A percentile compares a stretch with the other conserved stretches of the same genome.
Evolutionary conservation across 2,888 invertebrate species (phyloP).

Genomic region (Priapulus caudatus): DNA sequence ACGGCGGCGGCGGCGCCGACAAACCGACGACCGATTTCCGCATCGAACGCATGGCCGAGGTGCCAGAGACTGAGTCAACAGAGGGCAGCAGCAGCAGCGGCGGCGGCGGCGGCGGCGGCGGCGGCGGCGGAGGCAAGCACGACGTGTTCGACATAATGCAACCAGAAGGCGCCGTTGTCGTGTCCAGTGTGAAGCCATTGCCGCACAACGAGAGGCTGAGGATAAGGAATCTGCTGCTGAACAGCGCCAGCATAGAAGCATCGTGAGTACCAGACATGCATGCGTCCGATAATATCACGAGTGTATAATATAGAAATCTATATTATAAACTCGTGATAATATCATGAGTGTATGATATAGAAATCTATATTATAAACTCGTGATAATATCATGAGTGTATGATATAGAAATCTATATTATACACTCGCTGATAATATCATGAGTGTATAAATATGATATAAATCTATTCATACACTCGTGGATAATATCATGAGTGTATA

Average conservation of each 20-base stretch:
- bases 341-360: too few relatives aligned
- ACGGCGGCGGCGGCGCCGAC: background rate
- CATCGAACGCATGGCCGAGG: background rate
- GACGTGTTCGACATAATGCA: too few relatives aligned
- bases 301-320: background rate
- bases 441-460: background rate
- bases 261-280: slow-evolving; percentile 36
- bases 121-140: too few relatives aligned
- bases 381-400: too few relatives aligned
- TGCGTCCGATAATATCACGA: background rate
- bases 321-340: too few relatives aligned
- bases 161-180: background rate
- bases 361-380: too few relatives aligned
- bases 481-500: too few relatives aligned
- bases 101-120: too few relatives aligned
- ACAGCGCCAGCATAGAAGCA: slow-evolving; percentile 37
- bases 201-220: slow-evolving; percentile 24
- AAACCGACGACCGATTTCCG: background rate
- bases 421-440: background rate
- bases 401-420: too few relatives aligned
- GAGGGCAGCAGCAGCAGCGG: too few relatives aligned
- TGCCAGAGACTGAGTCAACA: too few relatives aligned
- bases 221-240: slow-evolving; percentile 37
- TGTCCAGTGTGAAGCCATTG: background rate
- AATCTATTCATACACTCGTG: too few relatives aligned